A percentile compares a stretch with the other conserved stretches of the same genome.
These are phyloP conservation scores for Oophaga pumilio DNA, from an alignment of 2,113 vertebrate genomes.

Conservation along the genomic window DNA sequence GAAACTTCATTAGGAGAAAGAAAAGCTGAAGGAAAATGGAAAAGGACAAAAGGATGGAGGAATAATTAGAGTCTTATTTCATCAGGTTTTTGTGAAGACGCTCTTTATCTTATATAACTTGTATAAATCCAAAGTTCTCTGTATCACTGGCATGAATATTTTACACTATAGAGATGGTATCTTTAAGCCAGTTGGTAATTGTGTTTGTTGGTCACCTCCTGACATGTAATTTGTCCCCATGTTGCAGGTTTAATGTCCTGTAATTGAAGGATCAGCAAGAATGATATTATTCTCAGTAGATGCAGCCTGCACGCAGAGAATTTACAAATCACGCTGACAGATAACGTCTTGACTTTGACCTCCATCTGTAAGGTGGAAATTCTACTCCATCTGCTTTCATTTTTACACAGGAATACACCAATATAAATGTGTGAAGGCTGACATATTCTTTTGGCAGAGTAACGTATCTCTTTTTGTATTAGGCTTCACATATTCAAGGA, in stretches of 20 bases:
- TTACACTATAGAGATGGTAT: background rate
- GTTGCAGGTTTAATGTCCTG: slow-evolving; percentile 26
- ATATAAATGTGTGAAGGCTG: background rate
- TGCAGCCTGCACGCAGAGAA: slow-evolving; percentile 13
- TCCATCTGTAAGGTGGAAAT: slow-evolving; percentile 5
- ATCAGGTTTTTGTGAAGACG: background rate
- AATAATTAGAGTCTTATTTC: background rate
- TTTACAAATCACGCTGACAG: slow-evolving; percentile 37
- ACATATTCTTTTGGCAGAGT: background rate
- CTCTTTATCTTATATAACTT: background rate
- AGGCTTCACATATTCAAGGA: background rate
- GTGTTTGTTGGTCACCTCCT: background rate
- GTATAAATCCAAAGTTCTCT: background rate
- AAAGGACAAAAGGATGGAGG: background rate
- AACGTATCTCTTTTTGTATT: background rate
- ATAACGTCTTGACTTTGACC: slow-evolving; percentile 17
- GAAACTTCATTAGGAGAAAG: background rate
- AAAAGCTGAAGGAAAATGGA: background rate
- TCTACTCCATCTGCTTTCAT: background rate
- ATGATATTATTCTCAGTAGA: slow-evolving; percentile 39
- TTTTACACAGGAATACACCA: background rate
- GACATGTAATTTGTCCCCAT: slow-evolving; percentile 30
- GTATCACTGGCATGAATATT: background rate
- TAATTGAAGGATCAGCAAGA: slow-evolving; percentile 46
- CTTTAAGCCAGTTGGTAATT: background rate